phyloP scores from a whole-genome alignment of 2,797 vertebrate genomes.

The Alectoris magna region DNA sequence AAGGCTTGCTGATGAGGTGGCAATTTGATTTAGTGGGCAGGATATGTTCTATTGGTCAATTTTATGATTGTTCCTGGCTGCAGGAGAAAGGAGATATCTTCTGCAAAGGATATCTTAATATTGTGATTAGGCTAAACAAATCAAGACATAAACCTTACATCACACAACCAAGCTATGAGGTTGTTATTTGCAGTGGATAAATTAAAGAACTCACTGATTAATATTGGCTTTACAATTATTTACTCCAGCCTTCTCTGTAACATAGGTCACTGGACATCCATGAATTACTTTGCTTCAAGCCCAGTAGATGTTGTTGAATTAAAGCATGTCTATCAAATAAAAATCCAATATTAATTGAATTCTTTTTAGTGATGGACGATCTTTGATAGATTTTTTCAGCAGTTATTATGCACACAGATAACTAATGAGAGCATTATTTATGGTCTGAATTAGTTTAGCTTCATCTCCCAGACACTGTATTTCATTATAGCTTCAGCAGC shows the following conservation, averaged over 20 bases:
- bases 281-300: conserved; percentile 23
- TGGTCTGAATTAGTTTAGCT: conserved; percentile 36
- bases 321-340: conserved; percentile 6
- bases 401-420: conserved; percentile 3
- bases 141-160: background rate
- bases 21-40: background rate
- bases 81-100: background rate
- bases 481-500: conserved; percentile 25
- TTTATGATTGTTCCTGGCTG: background rate
- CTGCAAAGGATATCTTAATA: background rate
- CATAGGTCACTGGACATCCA: conserved; percentile 12
- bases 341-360: background rate
- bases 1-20: background rate
- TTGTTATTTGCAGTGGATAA: conserved; percentile 15
- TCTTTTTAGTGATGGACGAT: background rate
- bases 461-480: conserved; percentile 27
- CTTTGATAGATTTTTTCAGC: conserved; percentile 37
- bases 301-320: conserved; percentile 32
- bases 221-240: conserved; percentile 17
- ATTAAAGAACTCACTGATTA: conserved; percentile 25
- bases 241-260: conserved; percentile 1
- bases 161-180: background rate
- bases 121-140: background rate
- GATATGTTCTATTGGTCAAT: background rate
- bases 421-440: conserved; percentile 60